Conservation (phyloP, 2,113 vertebrate genomes). For the Caranx melampygus region DNA sequence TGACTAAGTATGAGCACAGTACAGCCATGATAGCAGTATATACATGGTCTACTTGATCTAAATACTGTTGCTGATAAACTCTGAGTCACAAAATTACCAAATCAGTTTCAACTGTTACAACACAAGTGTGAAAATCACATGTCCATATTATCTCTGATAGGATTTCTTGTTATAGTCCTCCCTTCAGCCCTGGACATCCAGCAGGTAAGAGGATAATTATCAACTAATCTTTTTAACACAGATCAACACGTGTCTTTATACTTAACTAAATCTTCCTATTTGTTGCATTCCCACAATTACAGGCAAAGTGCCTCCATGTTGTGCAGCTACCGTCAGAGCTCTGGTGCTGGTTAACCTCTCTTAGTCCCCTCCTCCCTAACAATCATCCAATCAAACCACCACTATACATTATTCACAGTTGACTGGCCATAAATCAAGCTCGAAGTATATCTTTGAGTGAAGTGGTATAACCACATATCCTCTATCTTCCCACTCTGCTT, state of each 20-base stretch:
- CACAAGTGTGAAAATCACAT: not conserved
- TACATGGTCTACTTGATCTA: not conserved
- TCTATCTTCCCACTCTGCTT: not conserved
- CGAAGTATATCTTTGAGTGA: constrained; percentile 34
- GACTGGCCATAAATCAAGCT: constrained; percentile 54
- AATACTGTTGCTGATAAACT: constrained; percentile 7
- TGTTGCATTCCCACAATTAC: constrained; percentile 17
- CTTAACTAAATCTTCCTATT: not conserved
- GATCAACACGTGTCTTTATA: not conserved
- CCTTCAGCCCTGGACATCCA: not conserved
- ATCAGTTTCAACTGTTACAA: constrained; percentile 11
- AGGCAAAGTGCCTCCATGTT: not conserved
- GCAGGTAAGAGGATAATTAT: not conserved
- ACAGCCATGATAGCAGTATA: constrained; percentile 34
- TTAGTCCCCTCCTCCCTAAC: constrained; percentile 38
- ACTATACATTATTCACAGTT: constrained; percentile 35
- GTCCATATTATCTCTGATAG: not conserved
- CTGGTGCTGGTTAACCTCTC: constrained; percentile 6
- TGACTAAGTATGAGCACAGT: constrained; percentile 51
- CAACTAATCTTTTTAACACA: not conserved
- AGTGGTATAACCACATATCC: not conserved
- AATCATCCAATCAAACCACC: constrained; percentile 45
- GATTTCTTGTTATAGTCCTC: not conserved
- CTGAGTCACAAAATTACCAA: constrained; percentile 28
- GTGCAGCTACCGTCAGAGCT: not conserved